Base-by-base conservation (phyloP, 2,888 invertebrate species). In the Esperia sulphurella region DNA sequence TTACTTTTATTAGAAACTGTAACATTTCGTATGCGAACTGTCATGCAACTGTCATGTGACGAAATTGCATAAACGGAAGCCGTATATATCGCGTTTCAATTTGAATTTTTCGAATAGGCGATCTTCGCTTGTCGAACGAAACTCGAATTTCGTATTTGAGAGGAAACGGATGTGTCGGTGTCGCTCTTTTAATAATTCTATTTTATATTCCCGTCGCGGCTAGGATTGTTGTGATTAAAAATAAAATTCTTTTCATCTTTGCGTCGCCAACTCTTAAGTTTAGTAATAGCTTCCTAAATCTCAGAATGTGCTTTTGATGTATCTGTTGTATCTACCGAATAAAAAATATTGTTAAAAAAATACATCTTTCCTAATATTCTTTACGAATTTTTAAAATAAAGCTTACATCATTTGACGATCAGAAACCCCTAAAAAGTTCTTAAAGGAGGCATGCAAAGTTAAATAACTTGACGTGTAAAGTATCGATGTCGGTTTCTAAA, bases 121-220 rank as follows among this genome's bases (percentile, higher is more conserved):
- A 71, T 63, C 60, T 68, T 61, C 61, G 63, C 62, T n/a, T n/a
- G 62, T 46, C 54, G 48, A 57, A 44, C 9, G 9, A 35, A n/a
- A 56, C 60, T 60, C 50, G 61, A 71, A 70, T 67, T 60, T 63
- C 69, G 71, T 75, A 76, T 60, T 64, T 62, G 74, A 78, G 71
- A 82, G 85, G 84, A 86, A 86, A 65, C 86, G 86, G 86, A 86
- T 81, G 83, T 75, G 75, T 68, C 76, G 77, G 77, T 77, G 79
- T 83, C 79, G 74, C 67, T 70, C 76, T 80, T 85, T 82, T 83
- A 83, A 83, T 83, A 83, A 77, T 84, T 75, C 73, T 67, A 71
- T 79, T 84, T 83, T 79, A 80, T 79, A 83, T 80, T 79, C 75
- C 59, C 63, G 68, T 52, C 68, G 70, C 70, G 76, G 71, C 74